These are phyloP conservation scores for Glaucomys volans DNA, from an alignment of 2,113 vertebrate genomes.

Conservation along the genomic window DNA sequence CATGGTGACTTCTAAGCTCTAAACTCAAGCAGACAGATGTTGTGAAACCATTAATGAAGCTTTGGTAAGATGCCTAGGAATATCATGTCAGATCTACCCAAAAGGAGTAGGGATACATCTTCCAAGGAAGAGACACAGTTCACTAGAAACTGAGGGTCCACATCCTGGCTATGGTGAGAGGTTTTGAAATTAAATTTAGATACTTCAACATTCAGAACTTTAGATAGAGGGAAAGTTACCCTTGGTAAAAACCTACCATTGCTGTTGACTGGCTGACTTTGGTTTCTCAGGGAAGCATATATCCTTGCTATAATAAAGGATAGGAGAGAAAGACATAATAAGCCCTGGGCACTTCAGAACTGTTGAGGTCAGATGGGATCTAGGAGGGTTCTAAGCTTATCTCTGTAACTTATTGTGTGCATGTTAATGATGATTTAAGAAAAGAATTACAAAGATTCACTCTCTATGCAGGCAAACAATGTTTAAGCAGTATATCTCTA, in stretches of 20 bases:
- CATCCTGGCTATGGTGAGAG: background rate
- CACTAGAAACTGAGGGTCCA: background rate
- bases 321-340: background rate
- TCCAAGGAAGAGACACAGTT: background rate
- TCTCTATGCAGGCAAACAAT: background rate
- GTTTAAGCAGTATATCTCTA: background rate
- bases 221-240: background rate
- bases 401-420: background rate
- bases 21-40: background rate
- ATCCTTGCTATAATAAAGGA: background rate
- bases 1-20: background rate
- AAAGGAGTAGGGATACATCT: background rate
- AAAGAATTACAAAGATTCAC: background rate
- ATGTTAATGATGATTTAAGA: background rate
- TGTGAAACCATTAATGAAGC: background rate
- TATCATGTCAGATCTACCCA: background rate
- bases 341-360: accelerated
- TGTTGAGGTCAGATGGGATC: background rate
- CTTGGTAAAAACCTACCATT: background rate
- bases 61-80: background rate
- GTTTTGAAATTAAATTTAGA: background rate
- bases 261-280: background rate
- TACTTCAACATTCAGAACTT: background rate
- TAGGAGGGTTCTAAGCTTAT: background rate
- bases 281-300: background rate